Evolutionary conservation across 2,888 invertebrate genomes (phyloP).

Genomic region (Amphipyra berbera): DNA sequence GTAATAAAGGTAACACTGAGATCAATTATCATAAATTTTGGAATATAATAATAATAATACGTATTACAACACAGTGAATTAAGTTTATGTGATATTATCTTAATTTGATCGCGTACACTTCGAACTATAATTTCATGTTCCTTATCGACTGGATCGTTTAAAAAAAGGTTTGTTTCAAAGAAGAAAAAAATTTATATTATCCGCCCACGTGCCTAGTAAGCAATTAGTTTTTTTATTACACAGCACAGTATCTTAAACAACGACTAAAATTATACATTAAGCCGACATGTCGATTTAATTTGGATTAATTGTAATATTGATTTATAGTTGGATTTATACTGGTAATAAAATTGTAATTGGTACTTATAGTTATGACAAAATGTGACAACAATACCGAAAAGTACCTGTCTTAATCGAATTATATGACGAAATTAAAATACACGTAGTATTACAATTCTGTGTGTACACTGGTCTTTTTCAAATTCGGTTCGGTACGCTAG

Average conservation of each 20-base stretch:
- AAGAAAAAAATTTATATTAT: conserved; percentile 54
- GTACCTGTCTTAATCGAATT: too few relatives aligned
- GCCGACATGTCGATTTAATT: conserved; percentile 38
- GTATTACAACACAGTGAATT: conserved; percentile 19
- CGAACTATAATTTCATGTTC: conserved; percentile 54
- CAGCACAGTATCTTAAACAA: conserved; percentile 42
- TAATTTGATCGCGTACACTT: conserved; percentile 49
- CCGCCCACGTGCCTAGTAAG: conserved; percentile 52
- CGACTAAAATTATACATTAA: conserved; percentile 44
- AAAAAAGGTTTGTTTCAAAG: conserved; percentile 49
- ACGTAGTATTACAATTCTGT: too few relatives aligned
- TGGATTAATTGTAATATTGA: conserved; percentile 43
- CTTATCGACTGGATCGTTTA: conserved; percentile 57
- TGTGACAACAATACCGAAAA: neutral
- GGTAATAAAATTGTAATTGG: conserved; percentile 2
- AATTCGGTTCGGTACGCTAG: too few relatives aligned
- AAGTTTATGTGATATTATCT: conserved; percentile 41
- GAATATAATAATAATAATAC: too few relatives aligned
- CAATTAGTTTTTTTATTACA: conserved; percentile 57
- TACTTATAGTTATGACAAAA: neutral
- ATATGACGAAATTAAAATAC: neutral
- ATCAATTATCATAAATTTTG: conserved; percentile 2
- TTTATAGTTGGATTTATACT: conserved; percentile 12
- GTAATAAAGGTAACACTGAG: neutral
- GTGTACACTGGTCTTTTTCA: too few relatives aligned